Base-by-base conservation (phyloP, 2,888 invertebrate genomes). In the Platyscelio sp. region DNA sequence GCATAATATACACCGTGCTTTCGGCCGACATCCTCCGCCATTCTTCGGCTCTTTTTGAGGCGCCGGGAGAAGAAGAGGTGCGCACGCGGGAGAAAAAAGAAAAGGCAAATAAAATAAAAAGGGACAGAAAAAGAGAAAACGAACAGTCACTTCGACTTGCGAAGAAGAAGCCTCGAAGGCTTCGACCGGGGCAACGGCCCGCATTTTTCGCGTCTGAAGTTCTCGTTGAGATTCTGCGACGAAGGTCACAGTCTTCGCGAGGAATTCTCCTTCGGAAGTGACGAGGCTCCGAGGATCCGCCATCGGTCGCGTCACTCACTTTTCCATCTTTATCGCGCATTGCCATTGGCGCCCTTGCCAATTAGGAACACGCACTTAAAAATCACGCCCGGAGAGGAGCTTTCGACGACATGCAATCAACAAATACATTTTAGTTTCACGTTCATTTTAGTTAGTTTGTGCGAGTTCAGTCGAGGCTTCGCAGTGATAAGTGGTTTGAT, bases 231-330 rank as follows among this genome's bases (percentile, higher is more conserved):
- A 86, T 84, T 83, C 84, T 80, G 83, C 81, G 72, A 86, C 92
- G 92, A 92, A 92, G 91, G 92, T 92, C 92, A 92, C 92, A 91
- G 89, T 91, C 90, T 87, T 74, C 83, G 85, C 89, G 88, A 91
- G 90, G 90, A 92, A 92, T 87, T 86, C 84, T 81, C 77, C 70
- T 82, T 85, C 84, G 84, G 80, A 85, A 80, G 79, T 83, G 79
- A 76, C 75, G 81, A 82, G 70, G 49, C 81, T 75, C 22, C 40
- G 72, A 79, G 56, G 56, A 58, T 72, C 65, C 43, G 26, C 58
- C 46, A 54, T 54, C 71, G 65, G 65, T 20, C 26, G 78, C 63
- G 63, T 71, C 78, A 79, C 56, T 71, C 71, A 63, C 33, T 54
- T 71, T 72, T 71, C 65, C 79, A 79, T 65, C 63, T 58, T 72